phyloP scores from a whole-genome alignment of 2,888 invertebrate species.

The Mamestra brassicae region DNA sequence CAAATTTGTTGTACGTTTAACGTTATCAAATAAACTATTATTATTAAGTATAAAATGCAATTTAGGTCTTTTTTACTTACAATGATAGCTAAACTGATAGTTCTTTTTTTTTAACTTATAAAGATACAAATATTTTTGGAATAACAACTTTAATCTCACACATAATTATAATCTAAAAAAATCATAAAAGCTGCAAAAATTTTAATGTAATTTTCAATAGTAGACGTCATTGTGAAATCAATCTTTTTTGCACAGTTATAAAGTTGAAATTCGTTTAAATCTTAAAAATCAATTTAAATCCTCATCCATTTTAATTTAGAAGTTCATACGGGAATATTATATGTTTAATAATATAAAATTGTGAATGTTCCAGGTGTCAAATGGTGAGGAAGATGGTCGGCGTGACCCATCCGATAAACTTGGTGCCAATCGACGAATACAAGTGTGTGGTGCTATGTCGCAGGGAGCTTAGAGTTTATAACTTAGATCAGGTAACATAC shows the following conservation, averaged over 20 bases:
- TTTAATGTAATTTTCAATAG: too few relatives aligned
- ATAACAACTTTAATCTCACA: too few relatives aligned
- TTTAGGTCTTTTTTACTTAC: neutral
- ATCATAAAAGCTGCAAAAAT: too few relatives aligned
- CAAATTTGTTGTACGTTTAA: too few relatives aligned
- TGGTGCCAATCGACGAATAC: slow-evolving; percentile 94
- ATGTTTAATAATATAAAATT: too few relatives aligned
- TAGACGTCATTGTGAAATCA: too few relatives aligned
- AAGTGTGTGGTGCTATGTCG: slow-evolving; percentile 95
- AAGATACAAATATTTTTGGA: too few relatives aligned
- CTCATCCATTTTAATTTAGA: neutral
- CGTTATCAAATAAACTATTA: too few relatives aligned
- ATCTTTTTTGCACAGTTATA: neutral
- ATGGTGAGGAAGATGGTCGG: slow-evolving; percentile 93
- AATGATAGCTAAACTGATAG: neutral
- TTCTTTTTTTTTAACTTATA: too few relatives aligned
- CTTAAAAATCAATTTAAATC: neutral
- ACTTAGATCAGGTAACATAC: slow-evolving; percentile 93
- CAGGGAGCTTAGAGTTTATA: slow-evolving; percentile 95
- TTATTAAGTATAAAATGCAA: slow-evolving; percentile 18
- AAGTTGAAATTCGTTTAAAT: neutral
- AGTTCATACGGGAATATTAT: neutral
- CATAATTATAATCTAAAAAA: too few relatives aligned
- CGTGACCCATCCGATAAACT: slow-evolving; percentile 94
- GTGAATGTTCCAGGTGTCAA: slow-evolving; percentile 86